Conservation (phyloP, 2,888 invertebrate genomes). For the Protophormia terraenovae region DNA sequence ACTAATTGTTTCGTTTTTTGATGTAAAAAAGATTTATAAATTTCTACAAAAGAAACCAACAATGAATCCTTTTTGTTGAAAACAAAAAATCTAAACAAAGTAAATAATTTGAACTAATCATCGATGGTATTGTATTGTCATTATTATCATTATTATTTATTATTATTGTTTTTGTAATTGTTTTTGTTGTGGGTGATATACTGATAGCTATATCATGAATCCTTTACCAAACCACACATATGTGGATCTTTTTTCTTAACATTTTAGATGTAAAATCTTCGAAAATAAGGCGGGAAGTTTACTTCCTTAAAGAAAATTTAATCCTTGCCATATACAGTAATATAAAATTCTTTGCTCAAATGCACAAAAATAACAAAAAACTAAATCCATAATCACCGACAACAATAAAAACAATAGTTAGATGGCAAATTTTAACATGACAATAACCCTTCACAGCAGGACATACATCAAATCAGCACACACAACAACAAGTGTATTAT, state of each 20-base stretch:
- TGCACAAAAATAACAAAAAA: conserved; percentile 32
- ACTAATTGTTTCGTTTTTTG: conserved; percentile 24
- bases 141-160: conserved; percentile 25
- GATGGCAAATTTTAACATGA: conserved; percentile 55
- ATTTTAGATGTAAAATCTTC: conserved; percentile 22
- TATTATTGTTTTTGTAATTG: neutral
- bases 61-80: conserved; percentile 15
- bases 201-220: neutral
- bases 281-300: conserved; percentile 65
- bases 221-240: neutral
- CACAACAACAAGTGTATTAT: conserved; percentile 55
- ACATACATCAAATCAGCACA: conserved; percentile 56
- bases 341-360: conserved; percentile 12
- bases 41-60: neutral
- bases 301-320: conserved; percentile 61
- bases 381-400: conserved; percentile 57
- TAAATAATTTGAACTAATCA: conserved; percentile 55
- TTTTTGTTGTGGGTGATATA: conserved; percentile 48
- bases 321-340: conserved; percentile 57
- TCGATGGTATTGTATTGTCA: conserved; percentile 2
- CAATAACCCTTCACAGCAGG: conserved; percentile 66
- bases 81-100: conserved; percentile 30
- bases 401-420: conserved; percentile 58
- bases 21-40: conserved; percentile 44
- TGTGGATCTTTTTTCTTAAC: neutral